A percentile compares a stretch with the other conserved stretches of the same genome.
Evolutionary conservation across 2,888 invertebrate genomes (phyloP).

Genomic region (Polydrusus pterygomalis): DNA sequence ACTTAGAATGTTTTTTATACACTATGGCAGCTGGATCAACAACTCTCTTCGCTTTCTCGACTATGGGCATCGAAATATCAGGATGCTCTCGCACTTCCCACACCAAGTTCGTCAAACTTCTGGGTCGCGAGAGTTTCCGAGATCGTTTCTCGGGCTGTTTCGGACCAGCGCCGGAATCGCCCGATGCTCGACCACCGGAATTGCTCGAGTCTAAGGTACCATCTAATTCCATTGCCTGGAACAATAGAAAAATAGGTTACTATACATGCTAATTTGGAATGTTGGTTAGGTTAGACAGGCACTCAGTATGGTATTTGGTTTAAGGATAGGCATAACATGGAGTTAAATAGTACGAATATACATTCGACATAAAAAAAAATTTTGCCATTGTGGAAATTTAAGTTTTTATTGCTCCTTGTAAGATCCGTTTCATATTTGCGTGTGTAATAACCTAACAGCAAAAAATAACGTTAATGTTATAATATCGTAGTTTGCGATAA

Average conservation of each 20-base stretch:
- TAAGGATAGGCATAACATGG: too few species aligned
- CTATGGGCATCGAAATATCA: constrained; percentile 68
- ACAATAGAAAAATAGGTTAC: neutral
- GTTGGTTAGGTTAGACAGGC: too few species aligned
- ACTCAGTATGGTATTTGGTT: too few species aligned
- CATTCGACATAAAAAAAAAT: too few species aligned
- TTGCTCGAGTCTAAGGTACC: constrained; percentile 93
- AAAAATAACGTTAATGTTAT: too few species aligned
- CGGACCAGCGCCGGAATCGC: constrained; percentile 83
- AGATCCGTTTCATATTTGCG: too few species aligned
- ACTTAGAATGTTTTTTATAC: constrained; percentile 72
- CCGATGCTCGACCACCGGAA: constrained; percentile 90
- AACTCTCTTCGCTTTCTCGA: constrained; percentile 67
- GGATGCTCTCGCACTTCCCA: constrained; percentile 77
- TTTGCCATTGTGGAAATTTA: too few species aligned
- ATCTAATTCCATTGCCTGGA: constrained; percentile 79
- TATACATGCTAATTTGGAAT: too few species aligned
- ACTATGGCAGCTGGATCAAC: constrained; percentile 70
- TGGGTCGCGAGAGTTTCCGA: constrained; percentile 86
- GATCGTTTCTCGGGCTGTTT: constrained; percentile 90
- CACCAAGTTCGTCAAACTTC: constrained; percentile 90
- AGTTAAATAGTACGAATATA: too few species aligned
- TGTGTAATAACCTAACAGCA: too few species aligned
- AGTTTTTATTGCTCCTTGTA: too few species aligned
- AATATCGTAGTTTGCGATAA: too few species aligned